Conservation (phyloP, 2,113 vertebrate genomes). For the Brachyhypopomus gauderio region DNA sequence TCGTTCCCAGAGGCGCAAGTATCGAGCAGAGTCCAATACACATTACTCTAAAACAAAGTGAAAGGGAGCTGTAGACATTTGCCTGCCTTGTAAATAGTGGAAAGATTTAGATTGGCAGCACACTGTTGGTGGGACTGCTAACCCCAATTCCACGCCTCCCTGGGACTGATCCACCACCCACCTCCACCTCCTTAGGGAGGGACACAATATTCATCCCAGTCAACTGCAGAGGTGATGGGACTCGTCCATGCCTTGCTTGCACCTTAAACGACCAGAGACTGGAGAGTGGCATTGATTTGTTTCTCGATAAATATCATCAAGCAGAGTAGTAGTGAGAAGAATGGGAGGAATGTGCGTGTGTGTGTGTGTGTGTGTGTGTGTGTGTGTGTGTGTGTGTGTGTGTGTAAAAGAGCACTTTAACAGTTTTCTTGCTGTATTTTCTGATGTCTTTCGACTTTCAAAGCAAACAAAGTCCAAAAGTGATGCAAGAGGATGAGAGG, state of each 20-base stretch:
- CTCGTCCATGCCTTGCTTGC: neutral
- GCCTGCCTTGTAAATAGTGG: neutral
- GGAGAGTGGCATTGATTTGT: constrained; percentile 13
- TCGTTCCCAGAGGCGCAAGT: neutral
- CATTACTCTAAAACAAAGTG: constrained; percentile 3
- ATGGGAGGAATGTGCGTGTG: no score
- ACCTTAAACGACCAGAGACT: neutral
- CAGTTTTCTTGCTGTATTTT: neutral
- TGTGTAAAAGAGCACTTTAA: neutral
- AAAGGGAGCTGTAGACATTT: neutral
- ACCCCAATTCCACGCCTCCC: neutral
- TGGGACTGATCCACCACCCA: neutral
- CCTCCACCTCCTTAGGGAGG: neutral
- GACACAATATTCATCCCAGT: neutral
- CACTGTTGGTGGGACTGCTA: neutral
- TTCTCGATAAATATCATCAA: neutral
- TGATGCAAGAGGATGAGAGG: neutral
- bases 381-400: no score
- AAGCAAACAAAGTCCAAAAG: neutral
- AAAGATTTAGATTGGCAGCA: neutral
- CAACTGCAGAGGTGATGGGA: no score
- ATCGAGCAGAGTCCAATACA: neutral
- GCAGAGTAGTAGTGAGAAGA: neutral
- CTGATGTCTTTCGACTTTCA: neutral
- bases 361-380: no score